Evolutionary conservation across 2,797 vertebrate species (phyloP), one percentile per base, ranked within the genome.

Genomic region (Xenentodon cancila): DNA sequence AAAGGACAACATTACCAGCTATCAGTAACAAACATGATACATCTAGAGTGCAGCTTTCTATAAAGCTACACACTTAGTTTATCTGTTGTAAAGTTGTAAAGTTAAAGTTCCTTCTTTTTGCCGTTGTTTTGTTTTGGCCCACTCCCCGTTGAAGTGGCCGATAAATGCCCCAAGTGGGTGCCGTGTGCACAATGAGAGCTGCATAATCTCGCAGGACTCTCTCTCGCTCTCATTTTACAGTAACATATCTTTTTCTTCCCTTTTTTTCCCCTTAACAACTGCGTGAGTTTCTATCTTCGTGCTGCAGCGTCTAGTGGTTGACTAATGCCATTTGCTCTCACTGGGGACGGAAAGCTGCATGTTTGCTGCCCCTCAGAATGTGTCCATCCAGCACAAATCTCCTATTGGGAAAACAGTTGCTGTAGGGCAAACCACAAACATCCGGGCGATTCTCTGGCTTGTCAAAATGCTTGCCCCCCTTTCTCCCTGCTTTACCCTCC

Each of bases 371-470:
- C 70, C 63, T 9, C 43, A 84, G 74, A 89, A 88, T 86, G 73
- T 83, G 84, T 88, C 79, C 66, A 81, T 79, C 60, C 70, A 79
- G 81, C 77, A 77, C 66, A 85, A 82, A 82, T 78, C 27, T 66
- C 71, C 71, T 70, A 71, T 85, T 82, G 75, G 61, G 76, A 84
- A 86, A 86, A 80, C 71, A 74, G 77, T 80, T 82, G 63, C 79
- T 51, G 66, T 64, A 56, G 63, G 71, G 76, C 51, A 81, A 58
- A 83, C 84, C 82, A 49, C 89, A 89, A 83, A 75, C 81, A 85
- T 89, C 80, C 77, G 27, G 75, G 61, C 49, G 45, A 81, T 83
- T 86, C 73, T 81, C 79, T 60, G 43, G 75, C 55, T 71, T 71
- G 80, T 79, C 76, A 73, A 52, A 84, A 62, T 54, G 58, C 52